Evolutionary conservation across 2,113 vertebrate species (phyloP), one percentile per base, ranked within the genome.

Genomic region (Tauraco erythrolophus): DNA sequence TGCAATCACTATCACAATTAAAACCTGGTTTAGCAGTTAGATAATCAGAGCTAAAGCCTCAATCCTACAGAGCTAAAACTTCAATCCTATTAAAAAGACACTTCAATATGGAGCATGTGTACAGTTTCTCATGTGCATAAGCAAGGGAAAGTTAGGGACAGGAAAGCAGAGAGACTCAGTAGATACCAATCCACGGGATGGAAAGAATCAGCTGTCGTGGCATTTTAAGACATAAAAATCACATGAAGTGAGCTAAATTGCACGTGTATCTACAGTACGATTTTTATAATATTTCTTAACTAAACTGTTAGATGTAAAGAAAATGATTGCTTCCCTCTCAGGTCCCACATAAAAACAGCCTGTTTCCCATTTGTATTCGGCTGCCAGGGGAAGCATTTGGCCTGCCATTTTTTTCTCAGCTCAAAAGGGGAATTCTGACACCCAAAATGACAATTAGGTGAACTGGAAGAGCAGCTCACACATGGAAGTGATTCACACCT

Each of bases 1-100:
- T 79, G 95, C 88, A 91, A 87, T 76, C 83, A 65, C 72, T 64
- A 84, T 28, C 72, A 89, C 76, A 87, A 89, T 94, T 94, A 95
- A 97, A 91, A 95, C 45, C 65, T 84, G 80, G 43, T 89, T 95
- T 68, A 95, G 69, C 79, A 64, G 85, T 84, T 80, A 81, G 96
- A 86, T 95, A 92, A 95, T 94, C 96, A 89, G 77, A 87, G 86
- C 83, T 96, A 94, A 96, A 94, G 57, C 65, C 83, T 84, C 94
- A 88, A 94, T 84, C 94, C 88, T 64, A 62, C 85, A 60, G 60
- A 87, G 91, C 83, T 96, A 88, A 91, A 94, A 89, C 57, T 84
- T 57, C 94, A 91, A 95, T 95, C 92, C 92, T 82, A 91, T 95
- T 96, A 97, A 97, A 92, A 94, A 82, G 80, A 82, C 45, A 88